Evolutionary conservation across 2,797 vertebrate genomes (phyloP).

Genomic region (Lagocephalus sceleratus): DNA sequence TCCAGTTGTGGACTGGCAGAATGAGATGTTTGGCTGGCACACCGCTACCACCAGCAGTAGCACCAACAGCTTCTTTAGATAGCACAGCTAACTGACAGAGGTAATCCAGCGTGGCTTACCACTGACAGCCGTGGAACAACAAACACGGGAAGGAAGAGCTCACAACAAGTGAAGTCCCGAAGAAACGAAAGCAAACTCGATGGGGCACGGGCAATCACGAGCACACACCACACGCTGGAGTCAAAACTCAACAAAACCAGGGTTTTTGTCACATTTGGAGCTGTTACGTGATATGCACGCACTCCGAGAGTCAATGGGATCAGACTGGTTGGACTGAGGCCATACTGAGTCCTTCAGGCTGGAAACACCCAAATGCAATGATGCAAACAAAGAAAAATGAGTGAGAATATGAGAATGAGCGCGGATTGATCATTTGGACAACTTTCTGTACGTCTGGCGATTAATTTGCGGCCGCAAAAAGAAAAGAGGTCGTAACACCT

Average conservation of each 20-base stretch:
- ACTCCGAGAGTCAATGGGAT: constrained; percentile 49
- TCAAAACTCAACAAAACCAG: constrained; percentile 50
- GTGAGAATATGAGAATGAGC: constrained; percentile 41
- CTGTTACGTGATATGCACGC: constrained; percentile 43
- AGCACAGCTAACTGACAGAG: constrained; percentile 52
- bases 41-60: constrained; percentile 37
- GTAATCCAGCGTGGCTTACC: constrained; percentile 54
- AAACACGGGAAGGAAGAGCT: constrained; percentile 46
- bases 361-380: constrained; percentile 66
- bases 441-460: constrained; percentile 32
- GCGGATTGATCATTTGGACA: constrained; percentile 56
- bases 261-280: constrained; percentile 55
- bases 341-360: constrained; percentile 48
- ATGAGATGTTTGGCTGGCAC: constrained; percentile 48
- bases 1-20: constrained; percentile 34
- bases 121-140: constrained; percentile 56
- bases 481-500: constrained; percentile 24
- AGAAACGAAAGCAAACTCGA: constrained; percentile 34
- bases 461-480: constrained; percentile 40
- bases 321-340: constrained; percentile 46
- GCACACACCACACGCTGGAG: constrained; percentile 1
- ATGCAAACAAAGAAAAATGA: constrained; percentile 44
- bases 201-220: constrained; percentile 34
- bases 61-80: constrained; percentile 31
- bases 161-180: constrained; percentile 43